Evolutionary conservation across 1,140 invertebrate genomes (phyloP), one percentile per base, ranked within the genome.

Genomic region (Vanessa atalanta): DNA sequence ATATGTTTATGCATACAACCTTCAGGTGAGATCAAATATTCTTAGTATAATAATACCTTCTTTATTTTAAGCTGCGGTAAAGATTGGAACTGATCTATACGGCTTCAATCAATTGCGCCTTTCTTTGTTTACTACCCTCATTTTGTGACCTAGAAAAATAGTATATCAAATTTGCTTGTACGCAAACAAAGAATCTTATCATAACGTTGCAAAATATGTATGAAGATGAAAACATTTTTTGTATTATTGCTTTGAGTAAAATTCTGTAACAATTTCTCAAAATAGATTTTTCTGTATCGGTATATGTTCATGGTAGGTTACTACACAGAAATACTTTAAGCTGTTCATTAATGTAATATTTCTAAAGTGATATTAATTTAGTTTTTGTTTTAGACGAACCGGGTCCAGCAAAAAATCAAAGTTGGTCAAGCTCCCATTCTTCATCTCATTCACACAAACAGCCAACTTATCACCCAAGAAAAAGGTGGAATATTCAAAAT

Each of bases 1-100:
- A 74, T 94, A 91, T 83, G 94, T 96, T 79, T 95, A 95, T 90
- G 94, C 96, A 84, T 96, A 95, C 95, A 95, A 96, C 90, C 93
- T 96, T 86, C 94, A 95, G 92, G 95, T 96, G 93, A 89, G 86
- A 80, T 85, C 78, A 84, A 55, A 81, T 86, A 83, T 87, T 84
- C 74, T 68, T 80, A 80, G 79, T 73, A 87, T 86, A 81, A 81
- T 77, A 79, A 82, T 70, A 75, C 48, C 64, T 20, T 70, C 37
- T 65, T 75, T 63, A 69, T 65, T 47, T 71, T 66, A 37, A 51
- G 77, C 71, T 83, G 74, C 78, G 80, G 70, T 67, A 70, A 70
- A 79, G 74, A 63, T 70, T 65, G 23, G 50, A 72, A 80, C 48
- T 72, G 69, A 73, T 75, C 63, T 76, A 73, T 84, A 83, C 73